These are phyloP conservation scores for Drosophila saltans DNA, from an alignment of 1,140 invertebrate species.

Conservation along the genomic window DNA sequence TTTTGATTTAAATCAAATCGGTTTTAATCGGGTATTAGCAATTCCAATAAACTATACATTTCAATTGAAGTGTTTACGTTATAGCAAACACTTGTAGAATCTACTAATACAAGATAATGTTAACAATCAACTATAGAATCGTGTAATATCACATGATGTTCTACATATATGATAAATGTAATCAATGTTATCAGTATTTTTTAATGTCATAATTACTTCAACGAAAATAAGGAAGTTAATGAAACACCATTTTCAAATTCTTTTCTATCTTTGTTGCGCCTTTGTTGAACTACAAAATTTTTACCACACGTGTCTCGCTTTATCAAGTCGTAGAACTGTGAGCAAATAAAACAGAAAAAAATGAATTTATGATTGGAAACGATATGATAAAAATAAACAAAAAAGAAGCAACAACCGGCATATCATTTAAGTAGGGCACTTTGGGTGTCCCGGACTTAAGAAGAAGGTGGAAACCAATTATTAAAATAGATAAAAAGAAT, in stretches of 20 bases:
- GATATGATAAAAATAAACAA: constrained; percentile 11
- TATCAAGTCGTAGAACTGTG: constrained; percentile 19
- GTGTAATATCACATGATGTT: constrained; percentile 9
- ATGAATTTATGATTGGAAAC: constrained; percentile 1
- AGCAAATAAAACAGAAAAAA: constrained; percentile 17
- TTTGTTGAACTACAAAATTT: background rate
- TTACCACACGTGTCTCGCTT: constrained; percentile 24
- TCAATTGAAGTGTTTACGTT: background rate
- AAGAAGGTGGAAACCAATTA: background rate
- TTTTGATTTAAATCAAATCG: background rate
- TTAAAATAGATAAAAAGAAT: background rate
- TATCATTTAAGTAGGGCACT: constrained; percentile 6
- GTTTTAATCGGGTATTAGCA: background rate
- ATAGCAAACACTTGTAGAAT: background rate
- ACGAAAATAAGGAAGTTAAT: background rate
- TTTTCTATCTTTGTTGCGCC: background rate
- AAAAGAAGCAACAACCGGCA: background rate
- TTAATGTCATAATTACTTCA: background rate
- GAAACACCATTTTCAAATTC: background rate
- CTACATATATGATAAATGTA: background rate
- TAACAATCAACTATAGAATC: background rate
- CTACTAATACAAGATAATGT: background rate
- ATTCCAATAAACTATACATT: background rate
- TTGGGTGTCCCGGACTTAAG: background rate
- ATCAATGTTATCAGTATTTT: background rate